phyloP scores from a whole-genome alignment of 2,888 invertebrate genomes.

The Linnaemya tessellans region DNA sequence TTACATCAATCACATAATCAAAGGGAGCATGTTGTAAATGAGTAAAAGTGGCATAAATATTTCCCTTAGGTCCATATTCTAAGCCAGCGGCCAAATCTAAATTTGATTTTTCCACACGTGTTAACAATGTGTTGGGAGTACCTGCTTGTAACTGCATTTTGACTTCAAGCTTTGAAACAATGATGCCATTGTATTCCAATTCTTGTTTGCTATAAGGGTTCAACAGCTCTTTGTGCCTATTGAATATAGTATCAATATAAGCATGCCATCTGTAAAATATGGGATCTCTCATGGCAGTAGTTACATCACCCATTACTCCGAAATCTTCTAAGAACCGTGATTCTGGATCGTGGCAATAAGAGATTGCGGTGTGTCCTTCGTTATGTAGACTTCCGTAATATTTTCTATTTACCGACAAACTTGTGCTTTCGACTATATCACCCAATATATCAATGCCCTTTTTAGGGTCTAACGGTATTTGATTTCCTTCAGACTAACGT shows the following conservation, averaged over 20 bases:
- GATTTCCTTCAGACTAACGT: constrained; percentile 75
- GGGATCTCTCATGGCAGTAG: constrained; percentile 94
- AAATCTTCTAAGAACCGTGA: constrained; percentile 88
- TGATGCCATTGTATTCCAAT: constrained; percentile 75
- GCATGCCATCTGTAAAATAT: constrained; percentile 94
- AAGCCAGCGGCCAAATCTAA: constrained; percentile 91
- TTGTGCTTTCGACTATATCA: constrained; percentile 89
- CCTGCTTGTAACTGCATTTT: constrained; percentile 61
- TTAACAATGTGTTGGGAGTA: constrained; percentile 78
- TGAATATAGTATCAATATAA: constrained; percentile 90
- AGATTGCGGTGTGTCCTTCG: constrained; percentile 90
- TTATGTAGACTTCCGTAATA: constrained; percentile 93
- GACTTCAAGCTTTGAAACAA: constrained; percentile 68
- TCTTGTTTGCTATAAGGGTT: constrained; percentile 84
- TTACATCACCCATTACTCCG: constrained; percentile 91
- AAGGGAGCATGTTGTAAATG: constrained; percentile 91
- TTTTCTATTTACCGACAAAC: constrained; percentile 87
- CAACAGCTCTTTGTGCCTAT: constrained; percentile 87
- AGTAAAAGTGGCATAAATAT: constrained; percentile 88
- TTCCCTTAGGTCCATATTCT: constrained; percentile 90
- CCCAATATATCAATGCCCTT: constrained; percentile 91
- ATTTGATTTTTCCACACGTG: constrained; percentile 92
- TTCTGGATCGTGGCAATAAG: constrained; percentile 92
- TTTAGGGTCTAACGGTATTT: constrained; percentile 80
- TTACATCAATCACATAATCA: constrained; percentile 86